A percentile compares a stretch with the other conserved stretches of the same genome.
Evolutionary conservation across 2,113 vertebrate species (phyloP).

Genomic region (Gallinago media): DNA sequence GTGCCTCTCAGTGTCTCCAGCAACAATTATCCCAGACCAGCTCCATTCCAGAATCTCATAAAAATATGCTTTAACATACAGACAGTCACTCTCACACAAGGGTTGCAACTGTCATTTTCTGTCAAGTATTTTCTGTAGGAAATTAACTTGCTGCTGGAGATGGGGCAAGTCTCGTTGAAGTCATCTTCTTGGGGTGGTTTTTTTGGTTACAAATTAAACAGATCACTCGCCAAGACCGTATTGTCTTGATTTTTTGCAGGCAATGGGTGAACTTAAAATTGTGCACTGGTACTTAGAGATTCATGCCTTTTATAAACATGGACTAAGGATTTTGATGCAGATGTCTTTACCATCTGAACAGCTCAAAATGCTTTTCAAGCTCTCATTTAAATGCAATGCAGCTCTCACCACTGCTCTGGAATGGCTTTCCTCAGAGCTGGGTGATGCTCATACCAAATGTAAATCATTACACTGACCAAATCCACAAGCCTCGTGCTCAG

Average conservation of each 20-base stretch:
- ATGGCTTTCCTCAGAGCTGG: not conserved
- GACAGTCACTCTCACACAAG: not conserved
- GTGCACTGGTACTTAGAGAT: not conserved
- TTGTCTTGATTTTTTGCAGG: conserved; percentile 13
- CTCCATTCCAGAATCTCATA: not conserved
- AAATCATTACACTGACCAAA: not conserved
- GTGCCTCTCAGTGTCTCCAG: conserved; percentile 19
- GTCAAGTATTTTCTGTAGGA: conserved; percentile 42
- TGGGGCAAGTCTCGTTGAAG: not conserved
- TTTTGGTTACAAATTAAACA: not conserved
- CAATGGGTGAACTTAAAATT: not conserved
- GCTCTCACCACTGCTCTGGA: not conserved
- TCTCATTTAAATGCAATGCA: not conserved
- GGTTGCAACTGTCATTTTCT: conserved; percentile 3
- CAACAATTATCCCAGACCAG: conserved; percentile 25
- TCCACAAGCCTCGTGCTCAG: not conserved
- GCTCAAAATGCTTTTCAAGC: conserved; percentile 4
- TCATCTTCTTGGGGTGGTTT: not conserved
- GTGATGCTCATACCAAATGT: not conserved
- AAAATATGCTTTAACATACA: conserved; percentile 46
- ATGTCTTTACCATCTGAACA: conserved; percentile 9
- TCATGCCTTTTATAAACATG: not conserved
- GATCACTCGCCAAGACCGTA: conserved; percentile 6
- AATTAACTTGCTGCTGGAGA: conserved; percentile 49
- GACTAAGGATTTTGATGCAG: not conserved